These are phyloP conservation scores for Ispidina picta DNA, from an alignment of 2,797 vertebrate genomes.

Conservation along the genomic window DNA sequence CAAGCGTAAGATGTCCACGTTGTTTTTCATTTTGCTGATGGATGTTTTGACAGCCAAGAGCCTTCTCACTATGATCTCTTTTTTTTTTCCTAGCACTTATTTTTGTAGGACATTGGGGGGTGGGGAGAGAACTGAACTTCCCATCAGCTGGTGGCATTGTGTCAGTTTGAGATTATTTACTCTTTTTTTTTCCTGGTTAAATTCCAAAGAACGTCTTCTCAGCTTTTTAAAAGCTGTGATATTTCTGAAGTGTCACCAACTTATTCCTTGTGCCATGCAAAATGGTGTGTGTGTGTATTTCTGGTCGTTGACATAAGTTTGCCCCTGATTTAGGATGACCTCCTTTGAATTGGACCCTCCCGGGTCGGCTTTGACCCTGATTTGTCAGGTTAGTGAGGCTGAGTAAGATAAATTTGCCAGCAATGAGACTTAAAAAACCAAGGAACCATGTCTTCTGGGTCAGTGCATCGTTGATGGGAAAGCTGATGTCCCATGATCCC, in stretches of 20 bases:
- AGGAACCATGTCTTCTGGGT: background rate
- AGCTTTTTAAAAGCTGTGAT: slow-evolving; percentile 2
- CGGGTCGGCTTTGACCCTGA: background rate
- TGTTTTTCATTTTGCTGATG: slow-evolving; percentile 16
- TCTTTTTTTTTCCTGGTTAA: background rate
- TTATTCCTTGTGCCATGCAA: background rate
- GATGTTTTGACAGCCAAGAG: slow-evolving; percentile 32
- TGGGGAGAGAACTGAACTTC: background rate
- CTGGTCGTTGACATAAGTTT: background rate
- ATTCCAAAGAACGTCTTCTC: background rate
- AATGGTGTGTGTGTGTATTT: background rate
- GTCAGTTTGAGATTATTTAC: background rate
- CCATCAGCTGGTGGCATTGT: background rate
- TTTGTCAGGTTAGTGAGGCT: background rate
- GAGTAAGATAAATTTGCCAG: background rate
- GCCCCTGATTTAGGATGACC: background rate
- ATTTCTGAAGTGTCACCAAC: background rate
- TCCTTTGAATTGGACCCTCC: background rate
- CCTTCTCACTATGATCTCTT: background rate
- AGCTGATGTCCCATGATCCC: background rate
- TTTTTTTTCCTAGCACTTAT: background rate
- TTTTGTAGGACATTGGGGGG: background rate
- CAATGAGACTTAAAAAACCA: background rate
- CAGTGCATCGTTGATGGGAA: background rate
- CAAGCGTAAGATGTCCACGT: background rate